Evolutionary conservation across 2,113 vertebrate species (phyloP).

Genomic region (Pseudorasbora parva): DNA sequence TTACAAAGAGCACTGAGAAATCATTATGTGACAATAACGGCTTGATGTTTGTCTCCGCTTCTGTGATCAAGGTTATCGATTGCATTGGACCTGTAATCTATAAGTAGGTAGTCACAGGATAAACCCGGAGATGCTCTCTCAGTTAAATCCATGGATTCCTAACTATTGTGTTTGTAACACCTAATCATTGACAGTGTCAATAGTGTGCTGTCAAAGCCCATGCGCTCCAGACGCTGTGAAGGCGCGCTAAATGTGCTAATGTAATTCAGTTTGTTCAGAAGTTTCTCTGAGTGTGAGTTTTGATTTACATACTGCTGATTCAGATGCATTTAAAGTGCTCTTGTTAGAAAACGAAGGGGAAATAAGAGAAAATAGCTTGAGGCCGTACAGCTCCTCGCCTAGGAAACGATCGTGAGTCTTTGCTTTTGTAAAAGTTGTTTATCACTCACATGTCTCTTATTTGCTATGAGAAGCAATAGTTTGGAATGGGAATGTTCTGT

Average conservation of each 20-base stretch:
- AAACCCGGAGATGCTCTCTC: not conserved
- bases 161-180: slow-evolving; percentile 24
- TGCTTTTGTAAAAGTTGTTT: slow-evolving; percentile 5
- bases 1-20: not conserved
- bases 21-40: not conserved
- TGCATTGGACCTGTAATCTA: not conserved
- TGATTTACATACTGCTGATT: slow-evolving; percentile 22
- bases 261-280: slow-evolving; percentile 17
- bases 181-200: slow-evolving; percentile 2
- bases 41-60: not conserved
- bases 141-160: not conserved
- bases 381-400: not conserved
- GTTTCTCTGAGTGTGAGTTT: not conserved
- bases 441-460: not conserved
- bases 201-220: not conserved
- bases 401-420: not conserved
- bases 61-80: slow-evolving; percentile 20
- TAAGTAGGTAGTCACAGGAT: not conserved
- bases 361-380: slow-evolving; percentile 28
- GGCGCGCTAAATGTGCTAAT: slow-evolving; percentile 7
- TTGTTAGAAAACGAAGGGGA: slow-evolving; percentile 20
- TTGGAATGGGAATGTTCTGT: not conserved
- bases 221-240: not conserved
- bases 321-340: slow-evolving; percentile 5
- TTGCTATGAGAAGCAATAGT: not conserved